A percentile compares a stretch with the other conserved stretches of the same genome.
Evolutionary conservation across 2,113 vertebrate species (phyloP).

Genomic region (Lophura nycthemera): DNA sequence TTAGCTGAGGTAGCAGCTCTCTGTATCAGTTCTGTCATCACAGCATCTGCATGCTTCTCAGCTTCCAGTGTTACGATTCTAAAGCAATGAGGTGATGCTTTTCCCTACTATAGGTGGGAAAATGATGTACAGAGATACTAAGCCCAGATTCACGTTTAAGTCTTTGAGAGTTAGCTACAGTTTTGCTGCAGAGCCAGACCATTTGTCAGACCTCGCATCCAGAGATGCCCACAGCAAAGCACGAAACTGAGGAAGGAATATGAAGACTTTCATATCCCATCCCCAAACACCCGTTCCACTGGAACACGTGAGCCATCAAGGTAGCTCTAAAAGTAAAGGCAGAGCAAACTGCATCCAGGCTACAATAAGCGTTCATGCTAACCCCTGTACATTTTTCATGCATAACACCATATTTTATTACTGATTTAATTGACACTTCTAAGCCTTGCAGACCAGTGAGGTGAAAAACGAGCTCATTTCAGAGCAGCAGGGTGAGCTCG

Average conservation of each 20-base stretch:
- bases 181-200: not conserved
- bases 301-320: not conserved
- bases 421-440: not conserved
- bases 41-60: not conserved
- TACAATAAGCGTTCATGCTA: not conserved
- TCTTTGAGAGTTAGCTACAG: not conserved
- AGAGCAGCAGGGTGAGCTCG: not conserved
- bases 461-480: not conserved
- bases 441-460: not conserved
- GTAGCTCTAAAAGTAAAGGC: not conserved
- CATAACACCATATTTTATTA: not conserved
- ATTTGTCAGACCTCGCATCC: not conserved
- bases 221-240: not conserved
- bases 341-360: not conserved
- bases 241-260: not conserved
- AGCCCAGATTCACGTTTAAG: not conserved
- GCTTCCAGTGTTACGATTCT: not conserved
- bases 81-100: not conserved
- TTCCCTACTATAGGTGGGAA: accelerated
- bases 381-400: not conserved
- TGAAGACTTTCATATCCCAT: not conserved
- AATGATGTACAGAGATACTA: not conserved
- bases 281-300: not conserved
- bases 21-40: not conserved
- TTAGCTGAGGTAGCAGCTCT: not conserved